A percentile compares a stretch with the other conserved stretches of the same genome.
Evolutionary conservation across 1,140 invertebrate genomes (phyloP).

Genomic region (Brachystomella parvula): DNA sequence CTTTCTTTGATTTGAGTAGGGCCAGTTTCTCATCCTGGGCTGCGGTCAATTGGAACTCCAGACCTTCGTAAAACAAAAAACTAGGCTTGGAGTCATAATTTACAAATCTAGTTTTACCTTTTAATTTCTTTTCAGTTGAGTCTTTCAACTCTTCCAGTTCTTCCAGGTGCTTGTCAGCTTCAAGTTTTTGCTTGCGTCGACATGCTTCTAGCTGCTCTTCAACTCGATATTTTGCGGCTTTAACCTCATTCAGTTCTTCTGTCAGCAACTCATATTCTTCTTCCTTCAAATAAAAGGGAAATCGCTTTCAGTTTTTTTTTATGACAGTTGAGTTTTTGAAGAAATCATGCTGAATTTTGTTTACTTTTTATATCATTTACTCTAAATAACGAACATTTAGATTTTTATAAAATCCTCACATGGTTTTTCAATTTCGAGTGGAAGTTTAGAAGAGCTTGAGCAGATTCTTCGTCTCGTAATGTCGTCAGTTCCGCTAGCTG

Average conservation of each 20-base stretch:
- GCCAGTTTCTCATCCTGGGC: constrained; percentile 86
- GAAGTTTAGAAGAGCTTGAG: no score
- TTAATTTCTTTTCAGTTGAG: constrained; percentile 82
- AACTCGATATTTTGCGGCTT: constrained; percentile 77
- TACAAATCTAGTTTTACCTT: constrained; percentile 47
- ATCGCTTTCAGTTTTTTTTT: no score
- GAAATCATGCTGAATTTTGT: no score
- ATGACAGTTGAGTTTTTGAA: no score
- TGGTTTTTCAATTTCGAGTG: no score
- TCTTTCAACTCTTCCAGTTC: constrained; percentile 83
- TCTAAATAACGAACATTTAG: constrained; percentile 80
- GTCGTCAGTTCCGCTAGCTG: constrained; percentile 78
- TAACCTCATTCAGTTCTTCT: constrained; percentile 69
- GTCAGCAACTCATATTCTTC: constrained; percentile 91
- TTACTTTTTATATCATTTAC: no score
- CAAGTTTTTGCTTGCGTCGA: constrained; percentile 76
- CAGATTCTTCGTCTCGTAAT: no score
- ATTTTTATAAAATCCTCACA: constrained; percentile 68
- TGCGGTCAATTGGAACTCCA: constrained; percentile 82
- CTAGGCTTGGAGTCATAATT: constrained; percentile 8
- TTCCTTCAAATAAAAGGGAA: constrained; percentile 48
- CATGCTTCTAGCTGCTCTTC: constrained; percentile 88
- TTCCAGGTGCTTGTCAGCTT: constrained; percentile 80
- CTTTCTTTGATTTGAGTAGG: constrained; percentile 77
- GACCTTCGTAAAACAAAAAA: constrained; percentile 46